A percentile compares a stretch with the other conserved stretches of the same genome.
Conservation (phyloP, 2,113 vertebrate species). For the Aythya baeri region DNA sequence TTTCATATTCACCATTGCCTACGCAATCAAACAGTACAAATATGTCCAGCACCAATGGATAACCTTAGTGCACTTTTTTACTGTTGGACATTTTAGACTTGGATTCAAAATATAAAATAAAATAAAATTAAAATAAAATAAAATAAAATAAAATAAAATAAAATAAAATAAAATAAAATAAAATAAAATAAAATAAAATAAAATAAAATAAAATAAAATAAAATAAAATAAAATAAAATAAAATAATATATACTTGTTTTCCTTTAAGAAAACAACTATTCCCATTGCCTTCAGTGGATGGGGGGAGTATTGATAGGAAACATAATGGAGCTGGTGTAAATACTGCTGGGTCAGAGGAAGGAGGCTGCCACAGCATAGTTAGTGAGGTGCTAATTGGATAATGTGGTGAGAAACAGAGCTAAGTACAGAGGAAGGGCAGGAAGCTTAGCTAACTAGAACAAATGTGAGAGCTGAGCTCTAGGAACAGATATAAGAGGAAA, state of each 20-base stretch:
- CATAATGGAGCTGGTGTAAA: neutral
- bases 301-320: neutral
- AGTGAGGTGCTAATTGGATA: conserved; percentile 45
- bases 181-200: too few species aligned
- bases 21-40: neutral
- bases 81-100: neutral
- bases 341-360: neutral
- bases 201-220: too few species aligned
- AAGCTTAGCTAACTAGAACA: conserved; percentile 7
- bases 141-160: too few species aligned
- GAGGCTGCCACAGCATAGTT: neutral
- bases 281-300: neutral
- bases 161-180: too few species aligned
- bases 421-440: conserved; percentile 33
- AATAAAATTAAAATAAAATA: too few species aligned
- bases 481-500: neutral
- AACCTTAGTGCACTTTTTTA: fast-evolving
- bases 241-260: neutral
- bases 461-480: neutral
- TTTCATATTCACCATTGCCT: neutral
- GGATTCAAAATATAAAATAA: neutral
- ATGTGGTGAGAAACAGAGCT: conserved; percentile 27
- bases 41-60: neutral
- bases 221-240: too few species aligned
- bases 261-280: neutral